Evolutionary conservation across 2,888 invertebrate genomes (phyloP).

Genomic region (Bugulina stolonifera): DNA sequence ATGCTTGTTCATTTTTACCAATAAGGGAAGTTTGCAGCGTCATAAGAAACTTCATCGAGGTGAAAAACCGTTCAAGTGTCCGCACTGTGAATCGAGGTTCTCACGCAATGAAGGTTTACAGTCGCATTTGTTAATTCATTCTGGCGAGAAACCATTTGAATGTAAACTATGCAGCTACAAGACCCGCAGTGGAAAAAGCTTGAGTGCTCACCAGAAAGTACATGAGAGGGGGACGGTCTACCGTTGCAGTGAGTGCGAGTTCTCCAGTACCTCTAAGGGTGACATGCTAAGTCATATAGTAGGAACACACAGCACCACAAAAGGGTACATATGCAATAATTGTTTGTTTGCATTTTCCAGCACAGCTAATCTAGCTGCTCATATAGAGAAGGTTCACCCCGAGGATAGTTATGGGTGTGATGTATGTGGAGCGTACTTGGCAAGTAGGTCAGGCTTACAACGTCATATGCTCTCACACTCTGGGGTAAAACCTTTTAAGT

Average conservation of each 20-base stretch:
- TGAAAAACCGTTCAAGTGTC: not conserved
- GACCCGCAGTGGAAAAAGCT: not conserved
- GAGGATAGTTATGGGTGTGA: not conserved
- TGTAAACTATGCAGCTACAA: slow-evolving; percentile 2
- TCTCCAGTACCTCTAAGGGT: not conserved
- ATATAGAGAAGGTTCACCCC: slow-evolving; percentile 14
- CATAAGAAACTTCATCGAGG: not conserved
- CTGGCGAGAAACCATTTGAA: not conserved
- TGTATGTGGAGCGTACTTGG: not conserved
- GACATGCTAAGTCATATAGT: slow-evolving; percentile 8
- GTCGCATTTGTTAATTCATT: not conserved
- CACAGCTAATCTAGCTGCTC: not conserved
- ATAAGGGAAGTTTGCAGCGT: not conserved
- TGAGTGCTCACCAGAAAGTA: not conserved
- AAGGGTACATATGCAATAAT: not conserved
- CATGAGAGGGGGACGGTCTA: slow-evolving; percentile 9
- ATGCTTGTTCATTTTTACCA: not conserved
- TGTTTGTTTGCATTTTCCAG: slow-evolving; percentile 16
- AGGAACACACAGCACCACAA: not conserved
- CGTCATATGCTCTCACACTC: slow-evolving; percentile 18
- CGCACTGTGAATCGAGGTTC: not conserved
- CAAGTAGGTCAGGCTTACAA: not conserved
- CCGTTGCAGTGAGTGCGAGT: slow-evolving; percentile 22
- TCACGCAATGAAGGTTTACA: not conserved
- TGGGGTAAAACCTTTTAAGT: slow-evolving; percentile 4